phyloP scores from a whole-genome alignment of 2,113 vertebrate species.

The Podarcis muralis region DNA sequence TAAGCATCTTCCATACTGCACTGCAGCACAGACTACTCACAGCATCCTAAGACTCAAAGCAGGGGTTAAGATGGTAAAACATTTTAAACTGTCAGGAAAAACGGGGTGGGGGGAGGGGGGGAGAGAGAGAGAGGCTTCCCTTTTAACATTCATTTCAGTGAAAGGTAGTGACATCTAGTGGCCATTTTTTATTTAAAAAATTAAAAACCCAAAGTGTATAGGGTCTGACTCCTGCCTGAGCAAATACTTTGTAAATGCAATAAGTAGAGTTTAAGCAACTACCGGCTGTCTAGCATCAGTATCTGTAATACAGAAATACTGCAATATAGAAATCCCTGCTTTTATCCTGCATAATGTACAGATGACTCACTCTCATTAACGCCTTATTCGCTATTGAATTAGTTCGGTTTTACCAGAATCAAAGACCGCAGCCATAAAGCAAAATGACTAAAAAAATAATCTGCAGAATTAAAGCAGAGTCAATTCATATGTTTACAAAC shows the following conservation, averaged over 20 bases:
- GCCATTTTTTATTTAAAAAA: constrained; percentile 17
- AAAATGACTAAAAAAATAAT: no score
- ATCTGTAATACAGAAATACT: neutral
- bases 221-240: neutral
- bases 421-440: neutral
- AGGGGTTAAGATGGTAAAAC: rapidly evolving
- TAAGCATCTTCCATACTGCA: neutral
- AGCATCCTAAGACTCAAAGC: neutral
- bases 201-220: neutral
- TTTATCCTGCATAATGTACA: neutral
- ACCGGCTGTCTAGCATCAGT: no score
- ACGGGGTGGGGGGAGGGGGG: neutral
- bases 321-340: neutral
- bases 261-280: neutral
- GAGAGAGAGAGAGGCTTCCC: neutral
- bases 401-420: neutral
- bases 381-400: neutral
- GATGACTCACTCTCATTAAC: neutral
- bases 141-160: constrained; percentile 39
- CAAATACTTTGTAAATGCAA: neutral
- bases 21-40: rapidly evolving
- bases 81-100: neutral
- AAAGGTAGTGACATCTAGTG: constrained; percentile 72
- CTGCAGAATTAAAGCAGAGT: neutral
- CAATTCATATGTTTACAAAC: neutral